Evolutionary conservation across 2,888 invertebrate genomes (phyloP).

Genomic region (Anorthoa munda): DNA sequence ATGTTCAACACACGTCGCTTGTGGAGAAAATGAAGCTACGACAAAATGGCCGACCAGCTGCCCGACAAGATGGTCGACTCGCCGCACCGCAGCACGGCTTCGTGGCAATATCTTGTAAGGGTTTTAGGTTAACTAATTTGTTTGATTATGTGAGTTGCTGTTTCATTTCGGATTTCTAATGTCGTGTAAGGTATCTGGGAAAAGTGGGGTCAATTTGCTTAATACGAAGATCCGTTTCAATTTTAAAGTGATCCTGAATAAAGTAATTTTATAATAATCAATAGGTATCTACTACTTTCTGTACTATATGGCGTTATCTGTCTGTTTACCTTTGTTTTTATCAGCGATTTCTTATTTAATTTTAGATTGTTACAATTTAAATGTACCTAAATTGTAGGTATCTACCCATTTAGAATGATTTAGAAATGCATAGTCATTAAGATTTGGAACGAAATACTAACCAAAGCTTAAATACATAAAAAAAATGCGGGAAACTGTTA

Average conservation of each 20-base stretch:
- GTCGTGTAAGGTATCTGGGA: constrained; percentile 22
- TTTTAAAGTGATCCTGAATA: not conserved
- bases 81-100: constrained; percentile 55
- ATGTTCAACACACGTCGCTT: constrained; percentile 65
- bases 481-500: not conserved
- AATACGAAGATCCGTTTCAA: not conserved
- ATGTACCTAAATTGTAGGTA: too few relatives aligned
- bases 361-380: too few relatives aligned
- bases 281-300: not conserved
- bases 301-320: not conserved
- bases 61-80: constrained; percentile 39
- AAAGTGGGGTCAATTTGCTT: constrained; percentile 23
- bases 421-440: too few relatives aligned
- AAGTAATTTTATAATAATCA: not conserved
- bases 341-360: not conserved
- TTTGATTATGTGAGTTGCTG: constrained; percentile 64
- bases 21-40: constrained; percentile 65
- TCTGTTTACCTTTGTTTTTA: not conserved
- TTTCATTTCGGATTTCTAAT: constrained; percentile 48
- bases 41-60: constrained; percentile 53
- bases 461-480: not conserved
- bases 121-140: constrained; percentile 68
- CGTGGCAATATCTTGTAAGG: constrained; percentile 64
- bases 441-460: too few relatives aligned
- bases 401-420: too few relatives aligned